Evolutionary conservation across 2,888 invertebrate species (phyloP), one percentile per base, ranked within the genome.

Genomic region (Campaea margaritaria): DNA sequence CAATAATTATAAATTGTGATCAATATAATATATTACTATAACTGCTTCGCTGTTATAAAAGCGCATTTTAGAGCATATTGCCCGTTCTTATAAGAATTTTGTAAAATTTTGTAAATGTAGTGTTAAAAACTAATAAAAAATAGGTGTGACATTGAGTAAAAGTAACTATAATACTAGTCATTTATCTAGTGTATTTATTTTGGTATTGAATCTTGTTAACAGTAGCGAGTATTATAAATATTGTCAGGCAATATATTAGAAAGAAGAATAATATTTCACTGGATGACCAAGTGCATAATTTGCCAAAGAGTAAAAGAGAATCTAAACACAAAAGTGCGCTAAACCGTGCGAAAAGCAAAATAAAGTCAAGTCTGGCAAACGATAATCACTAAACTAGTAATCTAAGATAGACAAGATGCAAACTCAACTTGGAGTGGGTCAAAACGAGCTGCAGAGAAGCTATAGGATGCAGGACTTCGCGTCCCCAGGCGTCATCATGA

Each of bases 381-480:
- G 44, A 4, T 46, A 44, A 48, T 42, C 36, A 45, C n/a, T 14
- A 9, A 31, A 31, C 7, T 31, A 31, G 44, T 46, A 44, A 45
- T 42, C n/a, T 14, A 38, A 51, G 47, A 64, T 68, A 69, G 74
- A 69, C 75, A 85, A 86, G 78, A 91, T 92, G 92, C 92, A 92
- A 76, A 79, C 91, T 54, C 92, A 91, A 82, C 79, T 91, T 50
- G 90, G 89, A 57, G 82, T 87, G 12, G 84, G 90, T 43, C n/a
- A n/a, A n/a, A 86, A 82, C 69, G 91, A 91, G 75, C 78, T 93
- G 78, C 93, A 92, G 79, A 81, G 93, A 69, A 93, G 93, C 78
- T 93, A 89, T 79, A 86, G 93, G 75, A 90, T 93, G 87, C 91
- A 91, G 76, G 93, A 94, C 76, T 94, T 94, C 76, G 89, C 93